Conservation (phyloP, 2,888 invertebrate genomes). For the Agrypnus murinus region DNA sequence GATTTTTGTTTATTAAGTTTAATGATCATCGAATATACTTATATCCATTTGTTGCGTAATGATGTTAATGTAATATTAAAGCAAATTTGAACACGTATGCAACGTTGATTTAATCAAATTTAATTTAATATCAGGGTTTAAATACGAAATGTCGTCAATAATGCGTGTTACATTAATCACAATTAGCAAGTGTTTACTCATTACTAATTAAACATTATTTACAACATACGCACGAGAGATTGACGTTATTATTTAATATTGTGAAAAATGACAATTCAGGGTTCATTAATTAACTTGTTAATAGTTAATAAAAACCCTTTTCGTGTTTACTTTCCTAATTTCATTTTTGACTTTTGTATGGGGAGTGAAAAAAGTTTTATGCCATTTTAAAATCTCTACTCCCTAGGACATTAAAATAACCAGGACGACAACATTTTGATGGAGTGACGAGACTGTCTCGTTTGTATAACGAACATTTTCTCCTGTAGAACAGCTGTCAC, state of each 20-base stretch:
- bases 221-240: not conserved
- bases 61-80: not conserved
- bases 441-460: conserved; percentile 41
- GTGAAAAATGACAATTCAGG: conserved; percentile 13
- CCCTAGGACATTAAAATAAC: not conserved
- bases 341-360: too few species aligned
- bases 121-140: conserved; percentile 26
- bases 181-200: conserved; percentile 25
- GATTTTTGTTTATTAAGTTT: not conserved
- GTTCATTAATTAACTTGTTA: conserved; percentile 1
- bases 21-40: not conserved
- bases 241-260: conserved; percentile 7
- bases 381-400: too few species aligned
- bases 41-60: too few species aligned
- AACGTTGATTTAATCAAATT: conserved; percentile 16
- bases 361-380: too few species aligned
- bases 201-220: conserved; percentile 28
- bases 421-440: conserved; percentile 37
- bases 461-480: conserved; percentile 44
- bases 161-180: conserved; percentile 29
- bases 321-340: too few species aligned
- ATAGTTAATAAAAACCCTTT: too few species aligned
- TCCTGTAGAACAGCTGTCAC: conserved; percentile 37
- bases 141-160: conserved; percentile 31
- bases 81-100: conserved; percentile 7